Percentiles rank a stretch among this genome's conserved stretches.
Evolutionary conservation across 1,140 invertebrate species (phyloP).

Genomic region (Pomacea maculata): DNA sequence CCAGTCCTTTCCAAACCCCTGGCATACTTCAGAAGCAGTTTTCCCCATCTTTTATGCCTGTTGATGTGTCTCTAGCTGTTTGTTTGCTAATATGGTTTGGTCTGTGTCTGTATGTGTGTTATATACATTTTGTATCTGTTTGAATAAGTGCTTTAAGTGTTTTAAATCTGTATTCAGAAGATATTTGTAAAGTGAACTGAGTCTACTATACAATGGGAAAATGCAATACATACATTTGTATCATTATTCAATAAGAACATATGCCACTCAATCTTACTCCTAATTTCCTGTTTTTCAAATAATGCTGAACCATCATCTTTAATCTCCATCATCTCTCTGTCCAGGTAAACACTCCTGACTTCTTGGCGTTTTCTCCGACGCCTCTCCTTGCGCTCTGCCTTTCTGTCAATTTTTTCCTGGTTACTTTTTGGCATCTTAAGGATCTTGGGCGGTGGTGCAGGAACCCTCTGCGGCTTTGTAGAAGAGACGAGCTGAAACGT

Average conservation of each 20-base stretch:
- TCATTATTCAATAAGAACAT: constrained; percentile 5
- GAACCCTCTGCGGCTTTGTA: constrained; percentile 21
- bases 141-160: too few species aligned
- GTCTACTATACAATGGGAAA: too few species aligned
- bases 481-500: constrained; percentile 5
- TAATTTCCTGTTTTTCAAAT: neutral
- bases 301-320: constrained; percentile 1
- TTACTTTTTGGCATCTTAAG: constrained; percentile 7
- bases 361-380: constrained; percentile 29
- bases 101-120: too few species aligned
- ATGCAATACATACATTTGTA: neutral
- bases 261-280: neutral
- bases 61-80: too few species aligned
- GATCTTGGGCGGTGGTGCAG: constrained; percentile 2
- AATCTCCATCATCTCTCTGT: neutral
- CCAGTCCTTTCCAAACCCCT: too few species aligned
- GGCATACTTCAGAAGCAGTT: too few species aligned
- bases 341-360: constrained; percentile 13
- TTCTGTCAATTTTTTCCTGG: constrained; percentile 32
- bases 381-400: constrained; percentile 33
- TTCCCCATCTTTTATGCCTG: too few species aligned
- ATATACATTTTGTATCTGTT: too few species aligned
- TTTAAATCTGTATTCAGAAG: too few species aligned
- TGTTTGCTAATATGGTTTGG: too few species aligned
- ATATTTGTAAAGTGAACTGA: too few species aligned